Conservation (phyloP, 2,797 vertebrate genomes). For the Echiichthys vipera region DNA sequence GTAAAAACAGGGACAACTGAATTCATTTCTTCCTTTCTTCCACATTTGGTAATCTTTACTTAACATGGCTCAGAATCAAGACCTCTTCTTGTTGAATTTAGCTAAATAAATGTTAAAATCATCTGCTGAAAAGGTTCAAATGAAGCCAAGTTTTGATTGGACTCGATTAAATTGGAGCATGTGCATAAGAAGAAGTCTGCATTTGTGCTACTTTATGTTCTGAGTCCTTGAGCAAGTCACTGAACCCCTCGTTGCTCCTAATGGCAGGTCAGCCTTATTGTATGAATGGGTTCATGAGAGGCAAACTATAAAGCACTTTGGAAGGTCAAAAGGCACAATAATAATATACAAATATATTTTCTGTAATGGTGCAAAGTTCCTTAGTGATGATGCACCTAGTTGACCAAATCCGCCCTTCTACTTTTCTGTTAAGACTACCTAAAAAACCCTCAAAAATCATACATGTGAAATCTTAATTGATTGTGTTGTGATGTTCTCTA, state of each 20-base stretch:
- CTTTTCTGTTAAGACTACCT: background rate
- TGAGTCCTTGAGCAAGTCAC: no score
- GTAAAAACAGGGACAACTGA: constrained; percentile 76
- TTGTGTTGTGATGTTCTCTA: constrained; percentile 13
- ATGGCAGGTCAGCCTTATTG: no score
- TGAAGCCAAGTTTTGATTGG: constrained; percentile 25
- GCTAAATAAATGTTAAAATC: constrained; percentile 48
- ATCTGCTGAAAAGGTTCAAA: constrained; percentile 51
- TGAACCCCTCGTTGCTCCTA: no score
- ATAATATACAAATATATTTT: no score
- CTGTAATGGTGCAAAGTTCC: no score
- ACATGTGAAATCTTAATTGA: constrained; percentile 20
- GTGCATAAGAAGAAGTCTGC: background rate
- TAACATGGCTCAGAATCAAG: constrained; percentile 48
- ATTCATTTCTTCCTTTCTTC: constrained; percentile 55
- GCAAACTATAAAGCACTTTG: no score
- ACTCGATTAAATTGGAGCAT: background rate
- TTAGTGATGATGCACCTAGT: background rate
- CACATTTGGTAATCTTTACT: constrained; percentile 72
- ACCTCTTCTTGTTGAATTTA: constrained; percentile 29
- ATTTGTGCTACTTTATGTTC: background rate
- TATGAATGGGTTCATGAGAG: no score
- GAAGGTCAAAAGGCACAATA: no score
- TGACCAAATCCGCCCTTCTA: background rate
- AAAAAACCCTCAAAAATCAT: constrained; percentile 4